phyloP scores from a whole-genome alignment of 2,113 vertebrate genomes.

The Osmerus eperlanus region DNA sequence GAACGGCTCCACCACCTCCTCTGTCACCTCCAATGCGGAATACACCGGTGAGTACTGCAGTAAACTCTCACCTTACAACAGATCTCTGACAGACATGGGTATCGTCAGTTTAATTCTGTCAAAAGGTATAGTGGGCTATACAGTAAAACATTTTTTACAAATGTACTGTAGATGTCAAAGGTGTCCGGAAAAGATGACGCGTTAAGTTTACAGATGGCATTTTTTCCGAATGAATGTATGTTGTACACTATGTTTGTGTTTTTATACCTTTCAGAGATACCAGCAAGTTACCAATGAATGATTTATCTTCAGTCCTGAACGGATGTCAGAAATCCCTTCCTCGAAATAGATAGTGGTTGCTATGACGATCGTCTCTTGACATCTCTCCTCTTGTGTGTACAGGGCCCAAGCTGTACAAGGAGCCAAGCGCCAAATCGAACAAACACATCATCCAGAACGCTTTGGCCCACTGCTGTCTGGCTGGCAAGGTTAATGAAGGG shows the following conservation, averaged over 20 bases:
- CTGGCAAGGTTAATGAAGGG: constrained; percentile 96
- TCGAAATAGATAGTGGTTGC: constrained; percentile 24
- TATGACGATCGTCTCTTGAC: constrained; percentile 30
- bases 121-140: no score
- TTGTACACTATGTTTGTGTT: no score
- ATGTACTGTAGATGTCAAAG: background rate
- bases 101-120: no score
- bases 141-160: background rate
- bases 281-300: constrained; percentile 8
- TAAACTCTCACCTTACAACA: background rate
- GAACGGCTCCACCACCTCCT: constrained; percentile 93
- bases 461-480: constrained; percentile 93
- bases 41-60: constrained; percentile 82
- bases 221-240: no score
- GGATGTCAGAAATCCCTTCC: constrained; percentile 12
- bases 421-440: constrained; percentile 98
- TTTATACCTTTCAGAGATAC: no score
- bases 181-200: no score
- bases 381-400: background rate
- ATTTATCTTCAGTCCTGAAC: constrained; percentile 26
- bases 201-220: no score
- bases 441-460: constrained; percentile 99
- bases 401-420: constrained; percentile 98
- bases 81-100: no score
- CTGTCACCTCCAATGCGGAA: constrained; percentile 91